phyloP scores from a whole-genome alignment of 2,888 invertebrate genomes.

The Apoda limacodes region DNA sequence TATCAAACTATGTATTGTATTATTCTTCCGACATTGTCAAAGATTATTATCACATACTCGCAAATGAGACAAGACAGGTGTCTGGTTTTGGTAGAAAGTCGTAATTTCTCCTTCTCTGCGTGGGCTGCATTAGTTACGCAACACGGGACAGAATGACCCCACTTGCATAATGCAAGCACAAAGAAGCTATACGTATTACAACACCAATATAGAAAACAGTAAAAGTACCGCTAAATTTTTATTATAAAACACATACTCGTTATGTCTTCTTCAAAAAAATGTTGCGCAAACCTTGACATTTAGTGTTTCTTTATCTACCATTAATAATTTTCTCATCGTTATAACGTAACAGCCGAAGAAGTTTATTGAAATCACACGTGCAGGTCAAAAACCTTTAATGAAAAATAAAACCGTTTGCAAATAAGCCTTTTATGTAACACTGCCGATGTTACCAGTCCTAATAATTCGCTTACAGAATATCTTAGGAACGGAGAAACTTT shows the following conservation, averaged over 20 bases:
- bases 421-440: too few relatives aligned
- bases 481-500: neutral
- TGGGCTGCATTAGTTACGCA: conserved; percentile 39
- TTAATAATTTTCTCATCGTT: too few relatives aligned
- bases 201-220: conserved; percentile 46
- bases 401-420: too few relatives aligned
- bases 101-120: conserved; percentile 40
- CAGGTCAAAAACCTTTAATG: too few relatives aligned
- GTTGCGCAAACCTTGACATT: conserved; percentile 58
- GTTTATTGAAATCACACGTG: too few relatives aligned
- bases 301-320: conserved; percentile 9
- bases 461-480: too few relatives aligned
- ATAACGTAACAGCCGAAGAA: too few relatives aligned
- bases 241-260: conserved; percentile 42
- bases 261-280: conserved; percentile 28
- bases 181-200: conserved; percentile 46
- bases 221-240: conserved; percentile 53
- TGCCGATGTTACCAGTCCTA: too few relatives aligned
- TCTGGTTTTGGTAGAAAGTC: conserved; percentile 50
- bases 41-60: conserved; percentile 26
- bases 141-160: conserved; percentile 50
- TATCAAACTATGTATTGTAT: conserved; percentile 19
- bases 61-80: conserved; percentile 32
- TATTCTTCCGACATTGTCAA: conserved; percentile 13
- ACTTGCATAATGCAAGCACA: conserved; percentile 52